Evolutionary conservation across 2,888 invertebrate species (phyloP).

Genomic region (Pilophorus perplexus): DNA sequence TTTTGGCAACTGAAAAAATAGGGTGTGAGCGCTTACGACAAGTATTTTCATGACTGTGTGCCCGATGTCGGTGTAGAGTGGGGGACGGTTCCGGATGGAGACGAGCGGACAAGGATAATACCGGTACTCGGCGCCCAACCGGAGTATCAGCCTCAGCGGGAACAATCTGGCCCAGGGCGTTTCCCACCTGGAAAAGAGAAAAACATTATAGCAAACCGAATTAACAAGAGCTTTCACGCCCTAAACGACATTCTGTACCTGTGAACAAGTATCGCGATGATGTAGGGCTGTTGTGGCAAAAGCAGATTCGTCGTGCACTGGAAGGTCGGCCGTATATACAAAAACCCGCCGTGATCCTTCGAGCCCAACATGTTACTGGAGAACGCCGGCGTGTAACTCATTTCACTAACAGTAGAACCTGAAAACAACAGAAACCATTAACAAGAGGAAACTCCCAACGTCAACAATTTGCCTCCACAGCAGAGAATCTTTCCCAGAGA

Average conservation of each 20-base stretch:
- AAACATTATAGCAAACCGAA: background rate
- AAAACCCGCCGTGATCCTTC: conserved; percentile 74
- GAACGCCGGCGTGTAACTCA: conserved; percentile 66
- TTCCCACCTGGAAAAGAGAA: conserved; percentile 59
- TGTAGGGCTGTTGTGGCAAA: conserved; percentile 69
- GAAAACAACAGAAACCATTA: conserved; percentile 47
- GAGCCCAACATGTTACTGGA: conserved; percentile 64
- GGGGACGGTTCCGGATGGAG: conserved; percentile 70
- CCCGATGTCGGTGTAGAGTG: conserved; percentile 80
- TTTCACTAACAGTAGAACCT: conserved; percentile 69
- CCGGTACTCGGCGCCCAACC: conserved; percentile 79
- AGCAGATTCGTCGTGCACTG: conserved; percentile 76
- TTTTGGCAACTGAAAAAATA: too few relatives aligned
- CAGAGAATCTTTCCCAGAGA: too few relatives aligned
- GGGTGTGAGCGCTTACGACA: conserved; percentile 60
- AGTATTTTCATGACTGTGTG: conserved; percentile 84
- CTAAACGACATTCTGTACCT: too few relatives aligned
- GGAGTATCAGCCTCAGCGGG: conserved; percentile 68
- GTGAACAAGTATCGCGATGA: conserved; percentile 76
- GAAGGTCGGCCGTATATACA: conserved; percentile 75
- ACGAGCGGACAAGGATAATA: conserved; percentile 83
- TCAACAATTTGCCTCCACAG: too few relatives aligned
- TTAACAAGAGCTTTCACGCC: too few relatives aligned
- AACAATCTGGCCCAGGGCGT: conserved; percentile 80
- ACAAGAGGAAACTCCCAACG: too few relatives aligned